These are phyloP conservation scores for Drosophila lowei DNA, from an alignment of 1,140 invertebrate genomes.

Conservation along the genomic window DNA sequence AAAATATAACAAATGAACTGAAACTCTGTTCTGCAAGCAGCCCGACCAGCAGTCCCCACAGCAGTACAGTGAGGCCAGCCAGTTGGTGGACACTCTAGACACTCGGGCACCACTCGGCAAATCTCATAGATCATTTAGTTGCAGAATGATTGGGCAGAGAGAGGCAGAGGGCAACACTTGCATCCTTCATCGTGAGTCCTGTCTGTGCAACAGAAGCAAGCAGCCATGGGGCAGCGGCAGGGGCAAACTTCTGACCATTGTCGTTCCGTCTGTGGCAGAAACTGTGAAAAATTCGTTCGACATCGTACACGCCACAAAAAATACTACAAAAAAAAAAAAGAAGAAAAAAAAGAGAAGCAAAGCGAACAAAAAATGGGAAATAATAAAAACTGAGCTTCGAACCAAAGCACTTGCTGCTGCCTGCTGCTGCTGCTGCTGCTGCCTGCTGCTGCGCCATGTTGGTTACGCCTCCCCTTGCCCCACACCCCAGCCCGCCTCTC, in stretches of 20 bases:
- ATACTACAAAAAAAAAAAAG: not conserved
- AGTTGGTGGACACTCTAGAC: not conserved
- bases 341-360: slow-evolving; percentile 6
- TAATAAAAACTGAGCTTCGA: slow-evolving; percentile 67
- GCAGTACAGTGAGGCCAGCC: slow-evolving; percentile 33
- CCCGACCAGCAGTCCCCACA: slow-evolving; percentile 22
- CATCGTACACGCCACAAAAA: slow-evolving; percentile 47
- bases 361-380: slow-evolving; percentile 34
- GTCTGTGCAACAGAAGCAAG: slow-evolving; percentile 23
- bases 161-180: too few species aligned
- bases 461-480: slow-evolving; percentile 58
- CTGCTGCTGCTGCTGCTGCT: slow-evolving; percentile 36
- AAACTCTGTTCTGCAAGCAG: slow-evolving; percentile 28
- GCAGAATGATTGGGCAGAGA: too few species aligned
- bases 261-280: slow-evolving; percentile 38
- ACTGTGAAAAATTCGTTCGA: slow-evolving; percentile 78
- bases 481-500: not conserved
- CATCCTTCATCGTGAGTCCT: too few species aligned
- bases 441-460: slow-evolving; percentile 62
- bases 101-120: too few species aligned
- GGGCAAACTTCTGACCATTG: slow-evolving; percentile 48
- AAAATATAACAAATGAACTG: slow-evolving; percentile 63
- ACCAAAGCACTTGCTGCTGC: slow-evolving; percentile 61
- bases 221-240: slow-evolving; percentile 2
- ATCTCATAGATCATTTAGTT: too few species aligned